Conservation (phyloP, 2,888 invertebrate species). For the Cabera pusaria region DNA sequence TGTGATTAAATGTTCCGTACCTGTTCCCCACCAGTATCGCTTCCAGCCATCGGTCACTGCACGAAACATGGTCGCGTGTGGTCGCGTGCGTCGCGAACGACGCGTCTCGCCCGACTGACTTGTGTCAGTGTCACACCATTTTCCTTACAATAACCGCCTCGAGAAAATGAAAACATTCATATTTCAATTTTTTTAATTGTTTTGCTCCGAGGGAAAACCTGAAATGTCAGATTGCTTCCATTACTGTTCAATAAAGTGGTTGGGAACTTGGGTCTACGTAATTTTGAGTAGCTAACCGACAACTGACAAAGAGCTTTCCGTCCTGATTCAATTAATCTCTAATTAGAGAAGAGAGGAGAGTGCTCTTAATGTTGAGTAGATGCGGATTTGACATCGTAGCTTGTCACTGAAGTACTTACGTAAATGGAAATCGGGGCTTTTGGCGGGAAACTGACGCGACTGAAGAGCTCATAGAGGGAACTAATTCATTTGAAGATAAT, state of each 20-base stretch:
- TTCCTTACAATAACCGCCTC: slow-evolving; percentile 29
- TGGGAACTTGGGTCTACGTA: slow-evolving; percentile 10
- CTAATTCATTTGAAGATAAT: too few species aligned
- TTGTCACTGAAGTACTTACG: slow-evolving; percentile 63
- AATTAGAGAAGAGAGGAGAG: slow-evolving; percentile 76
- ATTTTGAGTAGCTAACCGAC: slow-evolving; percentile 28
- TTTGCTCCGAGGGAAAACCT: too few species aligned
- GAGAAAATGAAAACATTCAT: slow-evolving; percentile 36
- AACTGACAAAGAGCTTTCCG: slow-evolving; percentile 57
- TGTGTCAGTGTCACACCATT: slow-evolving; percentile 9
- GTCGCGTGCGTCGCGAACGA: slow-evolving; percentile 63
- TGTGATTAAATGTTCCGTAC: slow-evolving; percentile 70
- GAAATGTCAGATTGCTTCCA: not conserved
- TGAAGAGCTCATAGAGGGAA: too few species aligned
- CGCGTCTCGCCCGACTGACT: slow-evolving; percentile 70
- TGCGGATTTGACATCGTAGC: slow-evolving; percentile 69
- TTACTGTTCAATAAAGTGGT: slow-evolving; percentile 12
- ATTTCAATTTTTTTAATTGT: too few species aligned
- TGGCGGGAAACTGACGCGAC: not conserved
- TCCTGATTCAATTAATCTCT: slow-evolving; percentile 76
- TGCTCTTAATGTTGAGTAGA: slow-evolving; percentile 76
- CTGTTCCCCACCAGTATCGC: slow-evolving; percentile 80
- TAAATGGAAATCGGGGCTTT: slow-evolving; percentile 60
- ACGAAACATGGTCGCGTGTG: slow-evolving; percentile 74
- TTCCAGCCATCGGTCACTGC: slow-evolving; percentile 75